Percentiles rank a stretch among this genome's conserved stretches.
phyloP scores from a whole-genome alignment of 2,888 invertebrate genomes.

The Hofmannophila pseudospretella region DNA sequence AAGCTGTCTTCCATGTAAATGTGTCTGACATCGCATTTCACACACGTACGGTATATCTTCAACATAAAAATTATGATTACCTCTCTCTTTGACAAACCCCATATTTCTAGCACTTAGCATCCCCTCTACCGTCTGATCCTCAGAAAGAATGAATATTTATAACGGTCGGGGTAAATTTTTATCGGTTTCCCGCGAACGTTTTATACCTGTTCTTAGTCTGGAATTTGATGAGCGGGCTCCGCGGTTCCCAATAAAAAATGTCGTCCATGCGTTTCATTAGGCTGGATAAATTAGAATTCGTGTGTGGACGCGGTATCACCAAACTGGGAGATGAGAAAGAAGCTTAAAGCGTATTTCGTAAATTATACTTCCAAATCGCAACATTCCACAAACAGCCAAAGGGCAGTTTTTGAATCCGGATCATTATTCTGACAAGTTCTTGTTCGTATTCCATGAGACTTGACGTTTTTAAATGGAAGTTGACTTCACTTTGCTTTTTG shows the following conservation, averaged over 20 bases:
- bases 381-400: slow-evolving; percentile 39
- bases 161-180: slow-evolving; percentile 50
- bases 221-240: slow-evolving; percentile 37
- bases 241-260: slow-evolving; percentile 32
- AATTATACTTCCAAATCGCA: slow-evolving; percentile 69
- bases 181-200: slow-evolving; percentile 44
- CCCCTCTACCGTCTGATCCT: slow-evolving; percentile 15
- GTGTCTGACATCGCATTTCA: slow-evolving; percentile 24
- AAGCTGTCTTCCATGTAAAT: slow-evolving; percentile 27
- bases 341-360: slow-evolving; percentile 37
- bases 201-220: slow-evolving; percentile 35
- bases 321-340: slow-evolving; percentile 38
- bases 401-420: slow-evolving; percentile 39
- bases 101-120: slow-evolving; percentile 57
- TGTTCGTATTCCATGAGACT: slow-evolving; percentile 13
- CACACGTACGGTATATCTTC: slow-evolving; percentile 26
- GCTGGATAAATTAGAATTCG: slow-evolving; percentile 62
- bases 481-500: slow-evolving; percentile 5
- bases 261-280: slow-evolving; percentile 56
- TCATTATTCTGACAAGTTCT: slow-evolving; percentile 51
- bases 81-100: slow-evolving; percentile 54
- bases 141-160: slow-evolving; percentile 67
- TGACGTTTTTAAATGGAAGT: slow-evolving; percentile 11
- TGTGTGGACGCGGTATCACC: slow-evolving; percentile 40
- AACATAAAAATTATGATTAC: slow-evolving; percentile 66